Percentiles rank a stretch among this genome's conserved stretches.
phyloP scores from a whole-genome alignment of 2,888 invertebrate genomes.

The Xylophagus ater region DNA sequence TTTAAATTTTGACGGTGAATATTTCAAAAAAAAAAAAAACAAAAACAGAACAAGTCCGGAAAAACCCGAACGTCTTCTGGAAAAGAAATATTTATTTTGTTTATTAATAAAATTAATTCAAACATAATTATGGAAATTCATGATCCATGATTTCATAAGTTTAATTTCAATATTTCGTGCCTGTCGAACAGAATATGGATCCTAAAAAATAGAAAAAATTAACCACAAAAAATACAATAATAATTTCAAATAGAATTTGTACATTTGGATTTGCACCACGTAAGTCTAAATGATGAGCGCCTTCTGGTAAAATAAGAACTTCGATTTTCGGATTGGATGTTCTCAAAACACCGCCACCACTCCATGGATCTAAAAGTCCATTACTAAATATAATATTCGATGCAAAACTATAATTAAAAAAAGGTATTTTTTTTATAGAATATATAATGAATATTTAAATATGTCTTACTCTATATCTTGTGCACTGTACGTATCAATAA shows the following conservation, averaged over 20 bases:
- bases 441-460: conserved; percentile 42
- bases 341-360: conserved; percentile 67
- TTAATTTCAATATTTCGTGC: conserved; percentile 21
- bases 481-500: conserved; percentile 71
- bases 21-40: too few relatives aligned
- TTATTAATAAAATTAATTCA: not conserved
- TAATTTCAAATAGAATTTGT: not conserved
- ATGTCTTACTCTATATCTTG: conserved; percentile 45
- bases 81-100: too few relatives aligned
- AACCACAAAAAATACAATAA: not conserved
- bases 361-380: conserved; percentile 80
- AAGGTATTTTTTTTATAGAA: conserved; percentile 46
- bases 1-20: too few relatives aligned
- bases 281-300: conserved; percentile 79
- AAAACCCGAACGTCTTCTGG: too few relatives aligned
- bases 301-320: conserved; percentile 65
- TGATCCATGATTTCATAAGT: conserved; percentile 1
- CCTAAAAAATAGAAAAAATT: conserved; percentile 21
- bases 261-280: conserved; percentile 38
- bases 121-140: not conserved
- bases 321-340: conserved; percentile 53
- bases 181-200: conserved; percentile 28
- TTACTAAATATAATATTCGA: conserved; percentile 73
- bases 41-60: too few relatives aligned
- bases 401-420: conserved; percentile 30